Evolutionary conservation across 2,113 vertebrate genomes (phyloP).

Genomic region (Axis porcinus): DNA sequence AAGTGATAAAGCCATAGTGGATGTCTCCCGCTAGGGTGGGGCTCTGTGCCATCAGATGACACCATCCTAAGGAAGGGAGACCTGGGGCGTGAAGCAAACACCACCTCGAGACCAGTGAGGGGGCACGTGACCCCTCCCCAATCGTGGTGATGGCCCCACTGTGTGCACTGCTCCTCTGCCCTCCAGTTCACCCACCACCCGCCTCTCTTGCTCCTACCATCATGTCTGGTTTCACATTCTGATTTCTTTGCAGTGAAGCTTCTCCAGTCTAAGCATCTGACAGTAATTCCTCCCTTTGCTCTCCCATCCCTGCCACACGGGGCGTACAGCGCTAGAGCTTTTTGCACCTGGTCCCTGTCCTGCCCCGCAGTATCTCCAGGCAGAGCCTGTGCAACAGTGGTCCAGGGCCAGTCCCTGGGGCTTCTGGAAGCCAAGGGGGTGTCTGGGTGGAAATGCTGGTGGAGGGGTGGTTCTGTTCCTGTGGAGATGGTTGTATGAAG

Average conservation of each 20-base stretch:
- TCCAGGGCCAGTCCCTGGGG: background rate
- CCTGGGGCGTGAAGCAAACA: background rate
- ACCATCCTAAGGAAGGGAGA: background rate
- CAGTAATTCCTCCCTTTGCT: background rate
- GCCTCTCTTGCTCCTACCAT: too few species aligned
- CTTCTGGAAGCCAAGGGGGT: background rate
- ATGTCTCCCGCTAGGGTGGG: rapidly evolving
- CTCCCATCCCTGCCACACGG: background rate
- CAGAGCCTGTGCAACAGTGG: background rate
- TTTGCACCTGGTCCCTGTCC: background rate
- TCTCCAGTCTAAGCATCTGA: background rate
- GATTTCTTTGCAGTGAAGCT: background rate
- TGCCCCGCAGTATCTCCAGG: background rate
- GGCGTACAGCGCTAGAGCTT: background rate
- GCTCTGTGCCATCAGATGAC: background rate
- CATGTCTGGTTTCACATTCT: background rate
- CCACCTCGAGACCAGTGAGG: too few species aligned
- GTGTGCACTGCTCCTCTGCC: background rate
- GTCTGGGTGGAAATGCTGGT: background rate
- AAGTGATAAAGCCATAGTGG: background rate
- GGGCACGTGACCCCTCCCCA: rapidly evolving
- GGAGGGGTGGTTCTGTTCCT: background rate
- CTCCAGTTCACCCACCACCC: background rate
- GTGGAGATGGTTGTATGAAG: background rate
- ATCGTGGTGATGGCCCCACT: background rate